Evolutionary conservation across 2,113 vertebrate genomes (phyloP), one percentile per base, ranked within the genome.

Genomic region (Strix uralensis): DNA sequence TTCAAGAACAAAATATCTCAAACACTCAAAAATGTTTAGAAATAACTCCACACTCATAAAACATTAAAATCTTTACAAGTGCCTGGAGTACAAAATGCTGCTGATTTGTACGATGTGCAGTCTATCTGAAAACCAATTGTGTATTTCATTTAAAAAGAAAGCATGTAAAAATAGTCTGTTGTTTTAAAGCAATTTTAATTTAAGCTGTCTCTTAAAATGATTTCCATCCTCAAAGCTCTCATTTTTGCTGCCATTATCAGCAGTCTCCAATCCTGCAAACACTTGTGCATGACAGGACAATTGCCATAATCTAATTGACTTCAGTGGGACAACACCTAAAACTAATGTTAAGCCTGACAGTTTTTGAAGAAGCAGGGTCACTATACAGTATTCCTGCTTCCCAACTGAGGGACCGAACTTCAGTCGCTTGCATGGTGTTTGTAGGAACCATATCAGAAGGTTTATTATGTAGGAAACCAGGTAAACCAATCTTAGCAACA

Each of bases 1-100:
- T 92, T 94, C 55, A 92, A 95, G 79, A 94, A 54, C 38, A 92
- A 94, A 91, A 70, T 66, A 82, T 83, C 63, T 88, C 42, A 77
- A 86, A 46, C 15, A 62, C 46, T 88, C 74, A 58, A 77, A 96
- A 94, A 79, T 61, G 14, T 94, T 95, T 86, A 83, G 93, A 95
- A 96, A 86, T 75, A 87, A 83, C 62, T 82, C 54, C n/a, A 73
- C 38, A 47, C 11, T 78, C 67, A 83, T 83, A 82, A 94, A 96
- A 83, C 46, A 51, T 93, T 51, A 52, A 80, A 78, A 92, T 74
- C 59, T 71, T 88, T 93, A 67, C 62, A 83, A 94, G 29, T 62
- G 27, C 29, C 55, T 86, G 55, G 46, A 92, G 63, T 47, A 86
- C n/a, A 32, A 92, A 94, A 81, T 59, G 34, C 29, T 84, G 42